These are phyloP conservation scores for Trichonephila clavipes DNA, from an alignment of 1,140 invertebrate genomes.

Conservation along the genomic window DNA sequence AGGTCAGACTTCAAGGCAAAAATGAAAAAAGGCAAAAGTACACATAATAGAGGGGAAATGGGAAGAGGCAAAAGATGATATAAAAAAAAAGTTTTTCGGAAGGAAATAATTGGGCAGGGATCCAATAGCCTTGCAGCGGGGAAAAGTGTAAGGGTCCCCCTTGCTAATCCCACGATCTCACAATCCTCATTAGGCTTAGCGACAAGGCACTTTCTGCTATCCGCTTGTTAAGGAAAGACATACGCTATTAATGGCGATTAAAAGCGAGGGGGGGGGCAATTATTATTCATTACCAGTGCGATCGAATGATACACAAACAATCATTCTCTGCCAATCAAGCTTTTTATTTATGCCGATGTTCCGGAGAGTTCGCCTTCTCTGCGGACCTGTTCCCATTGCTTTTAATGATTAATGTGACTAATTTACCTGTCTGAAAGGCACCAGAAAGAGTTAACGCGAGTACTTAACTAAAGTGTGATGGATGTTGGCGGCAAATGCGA, in stretches of 20 bases:
- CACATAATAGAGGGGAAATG: slow-evolving; percentile 13
- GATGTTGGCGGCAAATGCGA: slow-evolving; percentile 35
- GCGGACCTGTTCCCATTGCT: not conserved
- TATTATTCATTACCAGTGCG: slow-evolving; percentile 71
- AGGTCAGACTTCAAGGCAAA: slow-evolving; percentile 50
- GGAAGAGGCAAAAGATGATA: not conserved
- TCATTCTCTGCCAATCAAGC: slow-evolving; percentile 46
- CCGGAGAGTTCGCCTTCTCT: not conserved
- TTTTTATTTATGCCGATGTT: slow-evolving; percentile 12
- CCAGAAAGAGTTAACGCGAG: slow-evolving; percentile 59
- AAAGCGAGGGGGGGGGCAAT: slow-evolving; percentile 58
- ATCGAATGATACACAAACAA: slow-evolving; percentile 59
- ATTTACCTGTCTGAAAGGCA: slow-evolving; percentile 50
- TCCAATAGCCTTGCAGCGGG: slow-evolving; percentile 46
- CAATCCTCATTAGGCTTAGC: slow-evolving; percentile 63
- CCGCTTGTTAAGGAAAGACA: slow-evolving; percentile 17
- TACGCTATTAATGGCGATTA: slow-evolving; percentile 72
- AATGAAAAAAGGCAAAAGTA: slow-evolving; percentile 50
- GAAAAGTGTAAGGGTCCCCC: slow-evolving; percentile 52
- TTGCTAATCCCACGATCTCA: slow-evolving; percentile 19
- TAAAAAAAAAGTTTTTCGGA: slow-evolving; percentile 54
- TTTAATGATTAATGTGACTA: slow-evolving; percentile 70
- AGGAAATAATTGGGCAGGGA: slow-evolving; percentile 73
- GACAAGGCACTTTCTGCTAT: not conserved
- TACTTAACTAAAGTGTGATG: slow-evolving; percentile 71